phyloP scores from a whole-genome alignment of 2,888 invertebrate species.

The Reticulitermes lucifugus region DNA sequence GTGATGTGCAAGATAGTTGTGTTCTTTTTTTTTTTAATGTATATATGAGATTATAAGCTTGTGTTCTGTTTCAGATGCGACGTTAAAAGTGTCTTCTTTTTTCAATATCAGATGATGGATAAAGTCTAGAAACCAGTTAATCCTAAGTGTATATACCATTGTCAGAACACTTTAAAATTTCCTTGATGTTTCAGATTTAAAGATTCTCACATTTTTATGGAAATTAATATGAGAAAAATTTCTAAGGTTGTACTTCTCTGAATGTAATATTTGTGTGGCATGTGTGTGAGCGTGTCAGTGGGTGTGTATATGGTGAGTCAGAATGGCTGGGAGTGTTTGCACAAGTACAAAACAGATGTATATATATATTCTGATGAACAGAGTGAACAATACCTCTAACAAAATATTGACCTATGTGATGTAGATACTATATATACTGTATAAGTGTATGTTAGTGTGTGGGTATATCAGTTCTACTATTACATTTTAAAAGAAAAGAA shows the following conservation, averaged over 20 bases:
- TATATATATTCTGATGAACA: not conserved
- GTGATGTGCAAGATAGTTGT: not conserved
- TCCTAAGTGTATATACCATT: no score
- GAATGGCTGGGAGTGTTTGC: not conserved
- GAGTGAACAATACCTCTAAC: constrained; percentile 4
- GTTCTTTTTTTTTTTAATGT: no score
- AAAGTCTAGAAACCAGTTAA: no score
- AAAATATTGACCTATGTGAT: not conserved
- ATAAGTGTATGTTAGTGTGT: not conserved
- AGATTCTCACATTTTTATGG: not conserved
- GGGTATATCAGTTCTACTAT: not conserved
- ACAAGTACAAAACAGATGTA: constrained; percentile 4
- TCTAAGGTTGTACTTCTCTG: not conserved
- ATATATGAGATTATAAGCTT: no score
- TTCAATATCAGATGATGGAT: no score
- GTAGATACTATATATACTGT: not conserved
- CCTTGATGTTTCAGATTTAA: not conserved
- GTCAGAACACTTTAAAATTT: not conserved
- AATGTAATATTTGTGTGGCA: not conserved
- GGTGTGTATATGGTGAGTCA: not conserved
- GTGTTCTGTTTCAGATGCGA: no score
- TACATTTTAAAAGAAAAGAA: not conserved
- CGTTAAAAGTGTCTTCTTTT: no score
- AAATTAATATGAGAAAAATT: not conserved
- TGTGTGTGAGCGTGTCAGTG: not conserved